phyloP scores from a whole-genome alignment of 2,113 vertebrate genomes.

The Saguinus midas region DNA sequence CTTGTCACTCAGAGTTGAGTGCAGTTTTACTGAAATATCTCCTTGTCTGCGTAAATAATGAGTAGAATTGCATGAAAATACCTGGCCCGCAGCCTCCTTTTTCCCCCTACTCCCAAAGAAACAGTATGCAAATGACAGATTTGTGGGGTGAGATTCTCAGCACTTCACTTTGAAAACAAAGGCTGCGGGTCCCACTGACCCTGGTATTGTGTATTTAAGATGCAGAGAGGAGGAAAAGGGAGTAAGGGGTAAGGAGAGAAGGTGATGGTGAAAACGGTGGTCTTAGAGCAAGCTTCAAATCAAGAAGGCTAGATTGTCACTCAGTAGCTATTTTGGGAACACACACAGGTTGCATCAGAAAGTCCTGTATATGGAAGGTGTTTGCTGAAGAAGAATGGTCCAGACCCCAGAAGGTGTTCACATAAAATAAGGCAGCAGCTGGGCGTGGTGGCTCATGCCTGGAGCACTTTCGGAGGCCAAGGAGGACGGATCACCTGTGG shows the following conservation, averaged over 20 bases:
- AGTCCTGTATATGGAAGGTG: neutral
- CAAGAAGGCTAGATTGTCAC: neutral
- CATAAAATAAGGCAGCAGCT: too few relatives aligned
- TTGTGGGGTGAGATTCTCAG: constrained; percentile 62
- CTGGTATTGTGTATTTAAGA: neutral
- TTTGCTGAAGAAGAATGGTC: neutral
- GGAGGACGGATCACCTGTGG: too few relatives aligned
- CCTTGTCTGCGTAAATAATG: constrained; percentile 84
- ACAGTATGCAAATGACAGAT: constrained; percentile 59
- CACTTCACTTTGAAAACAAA: constrained; percentile 72
- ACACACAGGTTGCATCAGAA: neutral
- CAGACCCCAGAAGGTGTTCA: neutral
- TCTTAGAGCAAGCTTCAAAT: neutral
- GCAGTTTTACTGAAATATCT: constrained; percentile 83
- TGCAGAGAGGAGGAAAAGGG: neutral
- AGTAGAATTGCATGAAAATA: constrained; percentile 77
- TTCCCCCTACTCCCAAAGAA: constrained; percentile 69
- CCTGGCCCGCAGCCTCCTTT: constrained; percentile 72
- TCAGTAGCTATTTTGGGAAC: constrained; percentile 8
- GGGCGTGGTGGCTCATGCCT: too few relatives aligned
- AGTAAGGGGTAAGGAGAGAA: neutral
- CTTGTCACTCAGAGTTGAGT: constrained; percentile 83
- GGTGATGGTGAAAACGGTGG: neutral
- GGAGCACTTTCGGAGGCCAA: too few relatives aligned
- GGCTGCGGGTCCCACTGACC: neutral